Evolutionary conservation across 2,113 vertebrate genomes (phyloP), one percentile per base, ranked within the genome.

Genomic region (Mirza zaza): DNA sequence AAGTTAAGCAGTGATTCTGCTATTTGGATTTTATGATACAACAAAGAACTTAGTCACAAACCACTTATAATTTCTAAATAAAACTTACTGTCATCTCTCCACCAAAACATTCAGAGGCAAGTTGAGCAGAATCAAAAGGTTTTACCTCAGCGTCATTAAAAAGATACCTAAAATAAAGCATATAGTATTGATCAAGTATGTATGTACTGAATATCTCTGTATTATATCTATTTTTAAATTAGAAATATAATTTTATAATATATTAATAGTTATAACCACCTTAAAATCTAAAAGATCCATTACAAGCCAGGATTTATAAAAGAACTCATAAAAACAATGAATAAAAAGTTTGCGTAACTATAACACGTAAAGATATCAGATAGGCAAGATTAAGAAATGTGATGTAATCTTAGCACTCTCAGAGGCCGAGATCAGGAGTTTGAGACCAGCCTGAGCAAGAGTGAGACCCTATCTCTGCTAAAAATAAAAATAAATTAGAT

Each of bases 91-190:
- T 99, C 99, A 99, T 99, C 97, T 99, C 99, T 97, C 99, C 99
- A 89, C 99, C 99, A 96, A 99, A 99, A 98, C 99, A 99, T 97
- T 99, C 99, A 0, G 99, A 99, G 8, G 99, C 99, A 79, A 99
- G 99, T 96, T 99, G 99, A 32, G 99, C 99, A 3, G 99, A 99
- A 98, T 99, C 99, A 61, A 99, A 99, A 34, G 99, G 99, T 98
- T 99, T 99, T 29, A 99, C 99, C 98, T 99, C 99, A 4, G 99
- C 99, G 59, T 99, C 99, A 85, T 99, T 99, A 97, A 99, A 99
- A 95, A 99, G 99, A 97, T 99, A 99, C 99, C 99, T 99, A 98
- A 97, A 85, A 59, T 15, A 96, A 34, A 97, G 50, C 25, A 97
- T 1, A 87, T 0, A 27, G 14, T 90, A 48, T 42, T 94, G 61